Conservation (phyloP, 2,888 invertebrate genomes). For the Drosophila infuscata region DNA sequence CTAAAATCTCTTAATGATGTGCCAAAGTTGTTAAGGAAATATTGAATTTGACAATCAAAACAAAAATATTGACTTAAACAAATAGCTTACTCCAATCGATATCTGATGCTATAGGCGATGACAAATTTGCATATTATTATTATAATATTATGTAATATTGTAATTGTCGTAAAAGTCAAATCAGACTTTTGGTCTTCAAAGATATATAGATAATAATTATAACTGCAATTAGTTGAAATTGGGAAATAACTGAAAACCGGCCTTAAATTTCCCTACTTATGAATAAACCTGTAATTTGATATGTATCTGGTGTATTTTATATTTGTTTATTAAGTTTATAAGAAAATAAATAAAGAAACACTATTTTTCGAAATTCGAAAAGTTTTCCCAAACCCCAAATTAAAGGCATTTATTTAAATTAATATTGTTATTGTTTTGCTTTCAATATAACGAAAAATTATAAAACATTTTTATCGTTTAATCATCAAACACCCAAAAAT, state of each 20-base stretch:
- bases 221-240: constrained; percentile 8
- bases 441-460: constrained; percentile 16
- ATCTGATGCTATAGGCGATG: constrained; percentile 23
- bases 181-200: not conserved
- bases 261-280: constrained; percentile 9
- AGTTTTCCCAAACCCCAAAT: not conserved
- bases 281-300: constrained; percentile 25
- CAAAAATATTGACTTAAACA: constrained; percentile 53
- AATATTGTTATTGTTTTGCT: constrained; percentile 36
- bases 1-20: constrained; percentile 70
- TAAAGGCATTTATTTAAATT: constrained; percentile 46
- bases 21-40: constrained; percentile 58
- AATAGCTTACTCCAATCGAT: constrained; percentile 29
- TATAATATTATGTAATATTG: constrained; percentile 2
- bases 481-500: constrained; percentile 21
- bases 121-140: constrained; percentile 7
- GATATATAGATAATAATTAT: not conserved
- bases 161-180: not conserved
- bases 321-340: constrained; percentile 5
- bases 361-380: not conserved
- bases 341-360: constrained; percentile 16
- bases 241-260: not conserved
- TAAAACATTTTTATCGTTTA: constrained; percentile 47
- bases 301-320: constrained; percentile 13
- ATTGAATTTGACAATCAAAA: constrained; percentile 59